A percentile compares a stretch with the other conserved stretches of the same genome.
phyloP scores from a whole-genome alignment of 2,797 vertebrate genomes.

The Poecilia velifera region DNA sequence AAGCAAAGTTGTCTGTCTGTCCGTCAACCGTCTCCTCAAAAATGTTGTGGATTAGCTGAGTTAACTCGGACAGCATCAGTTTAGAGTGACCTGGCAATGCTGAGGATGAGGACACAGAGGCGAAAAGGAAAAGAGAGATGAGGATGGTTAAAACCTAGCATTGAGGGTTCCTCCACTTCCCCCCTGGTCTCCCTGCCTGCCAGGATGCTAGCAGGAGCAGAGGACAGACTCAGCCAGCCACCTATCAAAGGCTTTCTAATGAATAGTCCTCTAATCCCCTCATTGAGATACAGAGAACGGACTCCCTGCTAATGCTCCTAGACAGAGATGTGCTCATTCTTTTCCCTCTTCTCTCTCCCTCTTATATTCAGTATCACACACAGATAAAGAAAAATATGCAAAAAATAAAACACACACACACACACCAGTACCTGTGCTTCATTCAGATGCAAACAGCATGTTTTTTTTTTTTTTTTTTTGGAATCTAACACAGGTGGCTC shows the following conservation, averaged over 20 bases:
- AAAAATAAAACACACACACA: conserved; percentile 12
- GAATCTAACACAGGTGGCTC: conserved; percentile 56
- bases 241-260: conserved; percentile 74
- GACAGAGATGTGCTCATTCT: conserved; percentile 46
- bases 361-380: conserved; percentile 17
- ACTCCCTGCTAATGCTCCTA: conserved; percentile 67
- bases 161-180: conserved; percentile 56
- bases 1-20: background rate
- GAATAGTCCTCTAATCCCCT: conserved; percentile 77
- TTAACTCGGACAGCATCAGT: too few species aligned
- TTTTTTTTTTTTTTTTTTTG: conserved; percentile 32
- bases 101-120: conserved; percentile 40
- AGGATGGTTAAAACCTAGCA: conserved; percentile 44
- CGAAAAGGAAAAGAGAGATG: conserved; percentile 30
- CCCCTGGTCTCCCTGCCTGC: conserved; percentile 57
- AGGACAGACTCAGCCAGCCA: conserved; percentile 61
- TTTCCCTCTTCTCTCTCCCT: conserved; percentile 24
- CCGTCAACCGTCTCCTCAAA: background rate
- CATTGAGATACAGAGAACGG: conserved; percentile 75
- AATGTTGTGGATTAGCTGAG: too few species aligned
- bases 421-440: conserved; percentile 29
- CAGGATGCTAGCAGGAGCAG: conserved; percentile 41
- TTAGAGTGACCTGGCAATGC: conserved; percentile 11
- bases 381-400: conserved; percentile 31
- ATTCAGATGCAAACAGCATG: conserved; percentile 62